phyloP scores from a whole-genome alignment of 2,888 invertebrate genomes.

The Hyposoter didymator region DNA sequence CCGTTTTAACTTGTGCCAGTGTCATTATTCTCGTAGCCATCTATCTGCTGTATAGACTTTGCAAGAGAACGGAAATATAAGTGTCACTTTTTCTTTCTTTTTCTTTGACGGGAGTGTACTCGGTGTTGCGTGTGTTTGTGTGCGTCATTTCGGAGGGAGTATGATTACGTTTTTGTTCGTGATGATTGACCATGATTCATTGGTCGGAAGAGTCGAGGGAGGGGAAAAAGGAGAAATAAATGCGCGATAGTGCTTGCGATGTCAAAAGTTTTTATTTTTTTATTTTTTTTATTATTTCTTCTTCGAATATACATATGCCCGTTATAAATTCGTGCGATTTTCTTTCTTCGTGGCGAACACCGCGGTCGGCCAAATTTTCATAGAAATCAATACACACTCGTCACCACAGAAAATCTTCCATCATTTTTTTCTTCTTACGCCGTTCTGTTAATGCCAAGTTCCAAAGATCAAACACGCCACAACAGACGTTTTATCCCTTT shows the following conservation, averaged over 20 bases:
- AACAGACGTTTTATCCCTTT: constrained; percentile 12
- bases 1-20: constrained; percentile 9
- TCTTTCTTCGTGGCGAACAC: background rate
- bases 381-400: background rate
- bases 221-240: constrained; percentile 46
- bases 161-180: constrained; percentile 69
- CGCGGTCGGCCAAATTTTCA: background rate
- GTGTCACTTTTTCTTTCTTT: constrained; percentile 47
- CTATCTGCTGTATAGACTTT: constrained; percentile 4
- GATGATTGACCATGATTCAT: constrained; percentile 74
- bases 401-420: background rate
- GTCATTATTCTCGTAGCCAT: constrained; percentile 22
- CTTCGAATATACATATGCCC: background rate
- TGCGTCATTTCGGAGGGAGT: constrained; percentile 76
- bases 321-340: background rate
- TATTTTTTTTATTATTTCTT: background rate
- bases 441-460: constrained; percentile 33
- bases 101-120: constrained; percentile 43
- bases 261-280: constrained; percentile 23
- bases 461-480: constrained; percentile 61
- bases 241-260: constrained; percentile 37
- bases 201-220: constrained; percentile 27
- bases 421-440: constrained; percentile 7
- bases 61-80: constrained; percentile 33
- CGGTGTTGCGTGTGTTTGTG: constrained; percentile 59